phyloP scores from a whole-genome alignment of 2,888 invertebrate genomes.

The Pristionchus mayeri region DNA sequence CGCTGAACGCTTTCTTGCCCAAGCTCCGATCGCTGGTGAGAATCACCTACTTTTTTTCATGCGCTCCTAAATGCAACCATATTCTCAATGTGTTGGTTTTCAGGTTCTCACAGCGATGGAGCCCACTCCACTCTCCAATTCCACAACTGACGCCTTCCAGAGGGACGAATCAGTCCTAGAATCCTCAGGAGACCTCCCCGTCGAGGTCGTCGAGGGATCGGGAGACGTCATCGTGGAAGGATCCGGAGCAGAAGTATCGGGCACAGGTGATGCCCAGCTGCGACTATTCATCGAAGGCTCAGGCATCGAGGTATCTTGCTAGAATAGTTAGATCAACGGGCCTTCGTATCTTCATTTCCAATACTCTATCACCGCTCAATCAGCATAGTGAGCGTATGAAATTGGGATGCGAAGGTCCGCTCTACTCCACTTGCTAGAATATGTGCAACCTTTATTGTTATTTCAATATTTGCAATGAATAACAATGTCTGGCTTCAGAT shows the following conservation, averaged over 20 bases:
- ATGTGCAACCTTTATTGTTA: neutral
- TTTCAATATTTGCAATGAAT: too few relatives aligned
- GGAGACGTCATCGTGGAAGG: neutral
- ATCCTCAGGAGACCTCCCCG: conserved; percentile 36
- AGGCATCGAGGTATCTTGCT: neutral
- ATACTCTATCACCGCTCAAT: too few relatives aligned
- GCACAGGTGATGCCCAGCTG: neutral
- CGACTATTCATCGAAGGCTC: neutral
- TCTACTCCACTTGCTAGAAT: neutral
- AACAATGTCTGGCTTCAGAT: too few relatives aligned
- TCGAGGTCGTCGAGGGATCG: neutral
- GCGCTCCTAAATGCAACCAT: too few relatives aligned
- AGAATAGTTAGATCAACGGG: too few relatives aligned
- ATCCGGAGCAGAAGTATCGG: conserved; percentile 22
- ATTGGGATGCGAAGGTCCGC: neutral
- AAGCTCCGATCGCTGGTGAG: conserved; percentile 6
- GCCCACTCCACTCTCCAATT: neutral
- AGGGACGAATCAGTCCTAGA: neutral
- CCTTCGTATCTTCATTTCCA: too few relatives aligned
- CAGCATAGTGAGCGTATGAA: too few relatives aligned
- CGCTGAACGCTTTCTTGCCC: neutral
- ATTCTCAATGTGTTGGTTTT: neutral
- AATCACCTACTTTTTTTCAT: neutral
- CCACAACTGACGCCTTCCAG: neutral
- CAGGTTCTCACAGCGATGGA: conserved; percentile 28